A percentile compares a stretch with the other conserved stretches of the same genome.
phyloP scores from a whole-genome alignment of 1,140 invertebrate species.

The Diabrotica undecimpunctata region DNA sequence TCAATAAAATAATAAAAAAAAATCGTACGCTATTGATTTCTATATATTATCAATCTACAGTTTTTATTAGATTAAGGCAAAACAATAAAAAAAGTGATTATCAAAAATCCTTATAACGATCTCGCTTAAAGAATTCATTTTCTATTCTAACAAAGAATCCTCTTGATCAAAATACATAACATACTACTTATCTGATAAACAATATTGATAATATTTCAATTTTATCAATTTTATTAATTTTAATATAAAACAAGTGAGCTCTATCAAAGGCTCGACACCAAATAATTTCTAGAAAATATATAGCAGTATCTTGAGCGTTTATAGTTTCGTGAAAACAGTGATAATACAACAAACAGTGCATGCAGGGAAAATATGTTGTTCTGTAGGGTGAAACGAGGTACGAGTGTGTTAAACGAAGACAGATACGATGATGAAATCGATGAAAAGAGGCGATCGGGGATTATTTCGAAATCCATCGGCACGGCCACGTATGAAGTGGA shows the following conservation, averaged over 20 bases:
- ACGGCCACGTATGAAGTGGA: neutral
- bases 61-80: no score
- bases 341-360: neutral
- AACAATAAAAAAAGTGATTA: no score
- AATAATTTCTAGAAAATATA: neutral
- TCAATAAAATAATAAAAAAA: no score
- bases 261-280: neutral
- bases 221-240: neutral
- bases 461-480: slow-evolving; percentile 5
- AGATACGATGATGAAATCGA: neutral
- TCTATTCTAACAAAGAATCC: neutral
- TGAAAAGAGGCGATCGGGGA: slow-evolving; percentile 5
- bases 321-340: neutral
- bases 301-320: neutral
- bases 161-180: neutral
- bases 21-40: no score
- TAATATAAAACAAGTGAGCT: neutral
- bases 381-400: neutral
- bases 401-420: slow-evolving; percentile 1
- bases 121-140: no score
- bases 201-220: neutral
- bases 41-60: no score
- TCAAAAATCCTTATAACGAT: no score
- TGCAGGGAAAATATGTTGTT: slow-evolving; percentile 8
- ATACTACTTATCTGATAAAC: neutral